A percentile compares a stretch with the other conserved stretches of the same genome.
Conservation (phyloP, 2,113 vertebrate species). For the Entelurus aequoreus region DNA sequence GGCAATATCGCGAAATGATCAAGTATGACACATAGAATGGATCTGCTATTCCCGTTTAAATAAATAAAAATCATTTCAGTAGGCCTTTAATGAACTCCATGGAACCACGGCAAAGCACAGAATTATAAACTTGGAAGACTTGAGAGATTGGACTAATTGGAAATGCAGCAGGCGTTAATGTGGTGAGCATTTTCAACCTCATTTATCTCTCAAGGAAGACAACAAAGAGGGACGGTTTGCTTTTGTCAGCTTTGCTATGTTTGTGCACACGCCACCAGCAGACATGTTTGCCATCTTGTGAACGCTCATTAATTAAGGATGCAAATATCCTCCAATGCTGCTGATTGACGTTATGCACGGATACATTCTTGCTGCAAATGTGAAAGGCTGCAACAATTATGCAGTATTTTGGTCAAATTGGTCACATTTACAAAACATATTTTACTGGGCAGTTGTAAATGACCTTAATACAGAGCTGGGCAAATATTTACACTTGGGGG, state of each 20-base stretch:
- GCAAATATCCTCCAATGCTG: slow-evolving; percentile 8
- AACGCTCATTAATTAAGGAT: slow-evolving; percentile 27
- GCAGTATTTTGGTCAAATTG: slow-evolving; percentile 22
- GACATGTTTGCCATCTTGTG: slow-evolving; percentile 14
- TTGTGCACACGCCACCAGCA: slow-evolving; percentile 13
- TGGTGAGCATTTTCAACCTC: slow-evolving; percentile 30
- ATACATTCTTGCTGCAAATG: slow-evolving; percentile 36
- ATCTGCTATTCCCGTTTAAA: too few relatives aligned
- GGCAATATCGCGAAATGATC: too few relatives aligned
- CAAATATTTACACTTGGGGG: too few relatives aligned
- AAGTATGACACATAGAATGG: too few relatives aligned
- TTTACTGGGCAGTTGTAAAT: not conserved
- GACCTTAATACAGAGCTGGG: too few relatives aligned
- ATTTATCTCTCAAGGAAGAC: slow-evolving; percentile 19
- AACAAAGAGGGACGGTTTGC: slow-evolving; percentile 16
- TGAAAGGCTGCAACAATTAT: slow-evolving; percentile 23
- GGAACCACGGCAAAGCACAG: not conserved
- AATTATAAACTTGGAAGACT: slow-evolving; percentile 4
- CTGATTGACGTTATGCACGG: slow-evolving; percentile 23
- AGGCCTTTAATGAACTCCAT: too few relatives aligned
- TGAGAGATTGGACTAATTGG: slow-evolving; percentile 39
- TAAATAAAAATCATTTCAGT: too few relatives aligned
- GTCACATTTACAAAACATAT: not conserved
- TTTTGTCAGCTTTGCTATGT: slow-evolving; percentile 17
- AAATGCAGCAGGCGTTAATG: slow-evolving; percentile 22